Evolutionary conservation across 2,113 vertebrate genomes (phyloP), one percentile per base, ranked within the genome.

Genomic region (Thunnus maccoyii): DNA sequence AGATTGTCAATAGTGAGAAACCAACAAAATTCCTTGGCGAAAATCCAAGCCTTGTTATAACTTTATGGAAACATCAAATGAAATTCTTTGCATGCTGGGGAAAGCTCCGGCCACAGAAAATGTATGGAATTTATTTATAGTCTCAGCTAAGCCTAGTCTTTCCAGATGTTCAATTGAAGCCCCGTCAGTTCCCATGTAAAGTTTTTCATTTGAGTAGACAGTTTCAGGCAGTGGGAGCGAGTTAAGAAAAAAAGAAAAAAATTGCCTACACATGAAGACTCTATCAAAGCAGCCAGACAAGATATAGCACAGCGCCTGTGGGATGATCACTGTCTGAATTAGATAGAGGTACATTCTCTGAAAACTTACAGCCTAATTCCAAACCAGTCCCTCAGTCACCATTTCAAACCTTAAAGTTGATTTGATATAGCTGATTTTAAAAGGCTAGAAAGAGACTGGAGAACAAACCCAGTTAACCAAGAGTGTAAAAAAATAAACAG

Each of bases 121-220:
- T 91, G 80, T 91, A 92, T 90, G 90, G 91, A 90, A 94, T 94
- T 86, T 92, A 93, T 92, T 93, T 93, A 86, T 90, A 90, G 88
- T 27, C 78, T 79, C 64, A 73, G 46, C 47, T 50, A 17, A 60
- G 83, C 68, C 67, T 17, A 55, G 54, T 87, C 65, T 86, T 87
- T 89, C 82, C 89, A 91, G 85, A 90, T 92, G 85, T 89, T 90
- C 83, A 87, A 90, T 76, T 83, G 76, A 82, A 87, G 62, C 65
- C 80, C 54, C 48, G 25, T 82, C 86, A 82, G 76, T 80, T 89
- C 75, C 80, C 80, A 87, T 79, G 83, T 78, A 58, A 72, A 72
- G 79, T 80, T 86, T 83, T 89, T 88, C 58, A 77, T 85, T 84
- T 77, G 72, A 88, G 82, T 86, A 69, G 80, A 91, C 87, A 72